Conservation (phyloP, 2,888 invertebrate species). For the Sclerodermus sp. region DNA sequence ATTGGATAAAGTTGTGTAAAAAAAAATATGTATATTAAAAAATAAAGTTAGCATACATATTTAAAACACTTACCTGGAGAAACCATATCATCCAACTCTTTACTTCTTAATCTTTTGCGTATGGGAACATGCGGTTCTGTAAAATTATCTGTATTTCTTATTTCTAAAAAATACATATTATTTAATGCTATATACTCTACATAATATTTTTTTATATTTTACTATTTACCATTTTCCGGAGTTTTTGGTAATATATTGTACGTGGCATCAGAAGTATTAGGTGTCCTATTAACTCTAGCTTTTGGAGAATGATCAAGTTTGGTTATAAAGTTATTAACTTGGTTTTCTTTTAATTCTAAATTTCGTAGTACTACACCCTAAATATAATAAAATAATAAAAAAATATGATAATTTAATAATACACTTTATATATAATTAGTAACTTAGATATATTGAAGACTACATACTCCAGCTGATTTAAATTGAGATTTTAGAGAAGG, state of each 20-base stretch:
- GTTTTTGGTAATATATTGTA: conserved; percentile 30
- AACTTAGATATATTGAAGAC: conserved; percentile 2
- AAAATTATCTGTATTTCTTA: conserved; percentile 17
- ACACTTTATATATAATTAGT: no score
- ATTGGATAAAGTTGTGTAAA: conserved; percentile 9
- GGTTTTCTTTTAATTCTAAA: conserved; percentile 20
- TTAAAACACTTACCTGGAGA: conserved; percentile 45
- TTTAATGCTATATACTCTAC: conserved; percentile 1
- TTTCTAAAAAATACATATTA: not conserved
- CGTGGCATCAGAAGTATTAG: conserved; percentile 22
- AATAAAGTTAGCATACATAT: no score
- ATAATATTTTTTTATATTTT: not conserved
- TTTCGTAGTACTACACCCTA: not conserved
- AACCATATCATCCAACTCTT: conserved; percentile 36
- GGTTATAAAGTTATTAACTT: conserved; percentile 38
- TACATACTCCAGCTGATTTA: conserved; percentile 34
- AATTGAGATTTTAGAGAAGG: conserved; percentile 44
- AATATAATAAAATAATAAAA: conserved; percentile 10
- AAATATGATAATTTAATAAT: not conserved
- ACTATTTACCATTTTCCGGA: conserved; percentile 27
- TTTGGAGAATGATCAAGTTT: conserved; percentile 47
- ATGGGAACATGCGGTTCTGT: conserved; percentile 37
- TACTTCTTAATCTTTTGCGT: conserved; percentile 45
- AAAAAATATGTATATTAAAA: not conserved
- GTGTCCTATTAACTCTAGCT: conserved; percentile 25